These are phyloP conservation scores for Staurois parvus DNA, from an alignment of 2,797 vertebrate genomes.

Conservation along the genomic window DNA sequence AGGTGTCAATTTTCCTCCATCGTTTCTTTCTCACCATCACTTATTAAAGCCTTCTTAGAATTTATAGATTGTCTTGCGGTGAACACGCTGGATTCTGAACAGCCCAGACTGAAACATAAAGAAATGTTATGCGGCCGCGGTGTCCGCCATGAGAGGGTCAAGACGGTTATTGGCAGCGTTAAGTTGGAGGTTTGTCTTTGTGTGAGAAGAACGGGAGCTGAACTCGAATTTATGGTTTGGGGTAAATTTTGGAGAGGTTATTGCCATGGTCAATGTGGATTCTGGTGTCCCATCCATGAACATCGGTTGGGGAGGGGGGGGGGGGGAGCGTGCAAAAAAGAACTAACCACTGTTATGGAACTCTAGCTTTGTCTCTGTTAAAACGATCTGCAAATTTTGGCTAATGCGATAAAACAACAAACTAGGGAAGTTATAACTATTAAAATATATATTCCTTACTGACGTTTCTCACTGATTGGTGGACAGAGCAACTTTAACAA, in stretches of 20 bases:
- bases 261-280: not conserved
- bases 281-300: too few species aligned
- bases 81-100: not conserved
- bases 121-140: slow-evolving; percentile 14
- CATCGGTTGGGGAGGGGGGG: too few species aligned
- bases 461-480: too few species aligned
- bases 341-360: too few species aligned
- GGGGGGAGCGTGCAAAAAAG: too few species aligned
- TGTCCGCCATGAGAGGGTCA: not conserved
- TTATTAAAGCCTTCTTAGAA: slow-evolving; percentile 44
- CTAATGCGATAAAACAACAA: too few species aligned
- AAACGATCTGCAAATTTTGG: too few species aligned
- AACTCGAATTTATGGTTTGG: slow-evolving; percentile 12
- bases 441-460: too few species aligned
- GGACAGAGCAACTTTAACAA: too few species aligned
- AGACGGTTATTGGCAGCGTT: slow-evolving; percentile 3
- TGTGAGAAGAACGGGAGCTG: not conserved
- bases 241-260: slow-evolving; percentile 21
- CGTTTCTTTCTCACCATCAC: slow-evolving; percentile 26
- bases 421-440: too few species aligned
- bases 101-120: slow-evolving; percentile 17
- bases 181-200: not conserved
- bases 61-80: not conserved
- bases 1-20: slow-evolving; percentile 39
- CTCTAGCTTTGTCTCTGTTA: too few species aligned